These are phyloP conservation scores for Schizotus pectinicornis DNA, from an alignment of 2,888 invertebrate species.

Conservation along the genomic window DNA sequence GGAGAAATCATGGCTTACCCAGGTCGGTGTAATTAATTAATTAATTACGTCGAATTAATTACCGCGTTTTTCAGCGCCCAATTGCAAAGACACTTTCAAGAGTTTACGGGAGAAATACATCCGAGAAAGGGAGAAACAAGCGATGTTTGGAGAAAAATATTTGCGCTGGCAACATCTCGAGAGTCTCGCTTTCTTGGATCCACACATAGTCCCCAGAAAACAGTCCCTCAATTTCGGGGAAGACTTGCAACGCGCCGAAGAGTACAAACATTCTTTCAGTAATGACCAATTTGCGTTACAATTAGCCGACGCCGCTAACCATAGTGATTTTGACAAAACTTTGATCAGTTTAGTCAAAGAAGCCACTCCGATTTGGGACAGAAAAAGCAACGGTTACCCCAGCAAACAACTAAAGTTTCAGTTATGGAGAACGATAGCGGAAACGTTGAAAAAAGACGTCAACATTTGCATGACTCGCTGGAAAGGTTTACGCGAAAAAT, in stretches of 20 bases:
- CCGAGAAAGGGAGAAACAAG: constrained; percentile 43
- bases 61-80: constrained; percentile 32
- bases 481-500: constrained; percentile 50
- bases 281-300: constrained; percentile 8
- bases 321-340: constrained; percentile 40
- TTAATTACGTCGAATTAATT: constrained; percentile 12
- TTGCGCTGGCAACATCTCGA: constrained; percentile 42
- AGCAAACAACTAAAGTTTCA: constrained; percentile 44
- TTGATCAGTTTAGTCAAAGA: constrained; percentile 43
- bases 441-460: constrained; percentile 39
- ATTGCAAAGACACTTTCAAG: constrained; percentile 45
- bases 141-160: constrained; percentile 37
- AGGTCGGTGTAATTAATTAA: constrained; percentile 35
- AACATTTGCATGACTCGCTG: constrained; percentile 45
- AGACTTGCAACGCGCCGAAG: constrained; percentile 12
- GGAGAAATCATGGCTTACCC: constrained; percentile 36
- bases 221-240: constrained; percentile 25
- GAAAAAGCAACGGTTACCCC: constrained; percentile 44
- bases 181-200: constrained; percentile 43
- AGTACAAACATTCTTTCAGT: not conserved
- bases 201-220: constrained; percentile 41
- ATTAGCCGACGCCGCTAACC: constrained; percentile 19
- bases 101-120: constrained; percentile 46
- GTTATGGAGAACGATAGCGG: constrained; percentile 43
- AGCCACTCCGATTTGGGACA: constrained; percentile 47